Evolutionary conservation across 2,797 vertebrate species (phyloP), one percentile per base, ranked within the genome.

Genomic region (Alcedo atthis): DNA sequence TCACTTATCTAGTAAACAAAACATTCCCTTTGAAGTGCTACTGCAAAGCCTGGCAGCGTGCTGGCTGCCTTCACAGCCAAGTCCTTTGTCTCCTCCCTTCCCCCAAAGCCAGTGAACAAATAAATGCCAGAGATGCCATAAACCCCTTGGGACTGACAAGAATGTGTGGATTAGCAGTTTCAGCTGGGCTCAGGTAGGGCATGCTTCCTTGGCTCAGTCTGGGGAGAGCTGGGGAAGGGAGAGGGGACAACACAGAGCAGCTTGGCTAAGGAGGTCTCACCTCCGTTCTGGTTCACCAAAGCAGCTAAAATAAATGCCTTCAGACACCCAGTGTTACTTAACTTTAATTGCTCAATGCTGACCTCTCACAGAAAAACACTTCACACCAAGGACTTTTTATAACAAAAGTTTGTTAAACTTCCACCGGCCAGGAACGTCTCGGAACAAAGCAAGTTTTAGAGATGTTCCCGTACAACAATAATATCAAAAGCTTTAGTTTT

Each of bases 51-150:
- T 71, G 48, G 53, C 78, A 85, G 61, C n/a, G n/a, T 85, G 62
- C 74, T 89, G 77, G 74, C 81, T 66, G 84, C 87, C 92, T 94
- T 94, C 92, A 91, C 89, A 95, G 94, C 94, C 93, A 95, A 94
- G 61, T 78, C 85, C 84, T 97, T 97, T 96, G 95, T 95, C 81
- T 94, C 37, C 46, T 92, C 92, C 91, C 91, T 94, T 95, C 91
- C 95, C 95, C 93, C 95, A 95, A 96, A 92, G 81, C 45, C 68
- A 92, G 66, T 73, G 93, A 96, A 96, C 91, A 96, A 96, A 96
- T 82, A 92, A 94, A 97, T 96, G 90, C 96, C 92, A 76, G 89
- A 96, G 88, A 95, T 96, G 90, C 94, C 96, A 95, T 85, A 92
- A 90, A 93, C 28, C 93, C 91, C 76, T 80, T 53, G 94, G 93